phyloP scores from a whole-genome alignment of 2,888 invertebrate species.

The Caenorhabditis angaria region DNA sequence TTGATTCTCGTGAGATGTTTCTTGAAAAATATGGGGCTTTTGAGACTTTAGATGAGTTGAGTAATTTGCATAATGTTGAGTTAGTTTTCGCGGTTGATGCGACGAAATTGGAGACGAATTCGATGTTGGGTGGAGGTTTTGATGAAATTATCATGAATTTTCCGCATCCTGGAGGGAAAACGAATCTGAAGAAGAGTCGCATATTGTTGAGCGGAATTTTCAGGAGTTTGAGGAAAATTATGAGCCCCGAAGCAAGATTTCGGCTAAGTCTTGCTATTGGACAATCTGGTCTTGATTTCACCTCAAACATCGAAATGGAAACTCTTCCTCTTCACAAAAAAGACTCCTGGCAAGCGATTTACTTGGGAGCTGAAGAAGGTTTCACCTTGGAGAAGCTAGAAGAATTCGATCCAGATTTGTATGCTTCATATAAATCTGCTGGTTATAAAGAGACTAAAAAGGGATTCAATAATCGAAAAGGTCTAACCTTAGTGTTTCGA shows the following conservation, averaged over 20 bases:
- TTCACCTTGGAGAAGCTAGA: conserved; percentile 32
- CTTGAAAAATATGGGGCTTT: conserved; percentile 31
- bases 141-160: conserved; percentile 78
- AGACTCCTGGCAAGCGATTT: conserved; percentile 67
- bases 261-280: conserved; percentile 56
- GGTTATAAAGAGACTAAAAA: conserved; percentile 61
- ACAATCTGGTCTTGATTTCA: conserved; percentile 58
- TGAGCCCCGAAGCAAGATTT: conserved; percentile 40
- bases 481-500: conserved; percentile 49
- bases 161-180: conserved; percentile 78
- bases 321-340: conserved; percentile 48
- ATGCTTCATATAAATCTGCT: conserved; percentile 47
- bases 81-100: conserved; percentile 50
- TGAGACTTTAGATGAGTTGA: conserved; percentile 28
- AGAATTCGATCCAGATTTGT: conserved; percentile 22
- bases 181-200: conserved; percentile 77
- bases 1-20: conserved; percentile 47
- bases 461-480: conserved; percentile 61
- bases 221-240: conserved; percentile 32
- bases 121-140: conserved; percentile 67
- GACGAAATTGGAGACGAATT: conserved; percentile 38
- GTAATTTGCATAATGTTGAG: conserved; percentile 29
- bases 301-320: not conserved
- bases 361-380: conserved; percentile 56
- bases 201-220: conserved; percentile 74